Conservation (phyloP, 2,797 vertebrate genomes). For the Kryptolebias ocellatus region DNA sequence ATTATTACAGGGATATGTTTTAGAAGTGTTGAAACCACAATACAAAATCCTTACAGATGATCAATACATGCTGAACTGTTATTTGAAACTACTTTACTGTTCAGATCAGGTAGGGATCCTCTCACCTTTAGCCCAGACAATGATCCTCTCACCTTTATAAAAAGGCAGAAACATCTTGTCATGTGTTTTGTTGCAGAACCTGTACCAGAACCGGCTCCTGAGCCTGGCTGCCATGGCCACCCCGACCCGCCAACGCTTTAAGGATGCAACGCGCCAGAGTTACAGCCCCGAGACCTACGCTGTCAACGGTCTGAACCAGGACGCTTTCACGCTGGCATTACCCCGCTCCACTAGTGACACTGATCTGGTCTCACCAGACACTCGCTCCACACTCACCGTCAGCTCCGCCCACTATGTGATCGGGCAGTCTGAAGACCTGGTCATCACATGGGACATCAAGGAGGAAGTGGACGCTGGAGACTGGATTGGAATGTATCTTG, state of each 20-base stretch:
- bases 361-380: conserved; percentile 91
- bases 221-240: conserved; percentile 97
- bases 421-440: conserved; percentile 90
- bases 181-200: conserved; percentile 83
- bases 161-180: not conserved
- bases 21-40: no score
- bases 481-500: conserved; percentile 98
- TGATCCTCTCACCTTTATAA: not conserved
- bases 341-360: conserved; percentile 94
- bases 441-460: conserved; percentile 98
- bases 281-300: conserved; percentile 88
- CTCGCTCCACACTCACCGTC: conserved; percentile 92
- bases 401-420: conserved; percentile 92
- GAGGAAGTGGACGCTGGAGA: conserved; percentile 97
- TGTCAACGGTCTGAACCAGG: conserved; percentile 83
- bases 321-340: conserved; percentile 83
- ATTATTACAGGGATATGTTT: no score
- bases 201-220: conserved; percentile 97
- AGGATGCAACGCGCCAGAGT: conserved; percentile 89
- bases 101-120: not conserved
- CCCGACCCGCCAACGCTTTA: conserved; percentile 91
- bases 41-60: no score
- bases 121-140: not conserved
- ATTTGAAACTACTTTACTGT: not conserved
- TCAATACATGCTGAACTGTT: no score